Percentiles rank a stretch among this genome's conserved stretches.
phyloP scores from a whole-genome alignment of 1,140 invertebrate genomes.

The Dendroctonus ponderosae region DNA sequence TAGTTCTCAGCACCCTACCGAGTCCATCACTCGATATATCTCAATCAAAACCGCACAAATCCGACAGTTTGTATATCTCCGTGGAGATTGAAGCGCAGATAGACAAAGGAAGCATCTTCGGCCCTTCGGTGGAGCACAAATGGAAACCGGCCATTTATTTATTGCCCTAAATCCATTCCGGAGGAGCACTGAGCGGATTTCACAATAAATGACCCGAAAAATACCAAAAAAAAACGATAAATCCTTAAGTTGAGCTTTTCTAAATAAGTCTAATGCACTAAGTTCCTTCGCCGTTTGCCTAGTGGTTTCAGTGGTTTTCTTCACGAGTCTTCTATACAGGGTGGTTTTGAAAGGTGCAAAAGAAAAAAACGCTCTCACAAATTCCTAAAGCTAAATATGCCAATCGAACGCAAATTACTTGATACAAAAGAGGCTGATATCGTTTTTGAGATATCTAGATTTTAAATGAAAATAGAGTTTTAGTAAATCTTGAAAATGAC shows the following conservation, averaged over 20 bases:
- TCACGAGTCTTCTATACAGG: no score
- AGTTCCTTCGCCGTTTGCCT: no score
- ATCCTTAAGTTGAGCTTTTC: conserved; percentile 2
- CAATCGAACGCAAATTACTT: no score
- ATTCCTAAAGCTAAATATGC: no score
- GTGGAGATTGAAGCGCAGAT: conserved; percentile 36
- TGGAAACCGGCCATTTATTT: conserved; percentile 40
- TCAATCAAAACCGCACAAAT: conserved; percentile 41
- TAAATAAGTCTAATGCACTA: no score
- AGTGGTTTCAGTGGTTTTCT: no score
- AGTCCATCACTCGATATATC: conserved; percentile 38
- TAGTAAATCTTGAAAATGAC: no score
- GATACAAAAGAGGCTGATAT: no score
- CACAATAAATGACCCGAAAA: conserved; percentile 32
- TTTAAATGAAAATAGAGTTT: no score
- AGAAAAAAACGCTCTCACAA: no score
- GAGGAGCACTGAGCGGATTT: conserved; percentile 23
- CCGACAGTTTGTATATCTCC: conserved; percentile 41
- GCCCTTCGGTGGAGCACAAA: conserved; percentile 28
- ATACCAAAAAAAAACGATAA: conserved; percentile 33
- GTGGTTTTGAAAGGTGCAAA: no score
- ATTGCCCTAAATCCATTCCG: conserved; percentile 37
- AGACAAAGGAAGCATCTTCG: conserved; percentile 35
- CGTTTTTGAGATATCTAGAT: no score
- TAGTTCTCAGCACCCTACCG: conserved; percentile 30